Percentiles rank a stretch among this genome's conserved stretches.
Conservation (phyloP, 2,797 vertebrate genomes). For the Acridotheres tristis region DNA sequence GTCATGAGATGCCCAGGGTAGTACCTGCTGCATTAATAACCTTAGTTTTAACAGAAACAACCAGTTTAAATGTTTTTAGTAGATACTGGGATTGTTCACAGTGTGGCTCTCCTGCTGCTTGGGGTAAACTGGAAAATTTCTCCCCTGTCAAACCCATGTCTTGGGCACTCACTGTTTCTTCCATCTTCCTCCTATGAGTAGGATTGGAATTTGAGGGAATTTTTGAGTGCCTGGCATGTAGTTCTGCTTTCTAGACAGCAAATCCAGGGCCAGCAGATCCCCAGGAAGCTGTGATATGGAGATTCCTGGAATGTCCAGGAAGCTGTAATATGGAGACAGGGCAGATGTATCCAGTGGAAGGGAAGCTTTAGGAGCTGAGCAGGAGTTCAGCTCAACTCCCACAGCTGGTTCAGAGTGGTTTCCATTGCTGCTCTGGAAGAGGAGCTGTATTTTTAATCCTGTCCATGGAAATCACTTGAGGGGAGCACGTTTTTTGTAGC, state of each 20-base stretch:
- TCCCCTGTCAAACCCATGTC: accelerated
- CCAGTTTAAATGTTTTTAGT: neutral
- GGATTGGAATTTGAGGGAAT: neutral
- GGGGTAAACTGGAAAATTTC: neutral
- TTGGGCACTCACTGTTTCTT: neutral
- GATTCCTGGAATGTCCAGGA: too few species aligned
- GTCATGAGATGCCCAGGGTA: neutral
- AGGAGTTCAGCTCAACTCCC: neutral
- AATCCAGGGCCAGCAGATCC: neutral
- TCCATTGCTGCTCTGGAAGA: neutral
- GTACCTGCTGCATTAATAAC: neutral
- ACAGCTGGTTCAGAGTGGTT: neutral
- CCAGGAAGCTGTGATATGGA: neutral
- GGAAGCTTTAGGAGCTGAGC: neutral
- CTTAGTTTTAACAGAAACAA: neutral
- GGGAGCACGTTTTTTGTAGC: accelerated
- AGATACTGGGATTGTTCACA: neutral
- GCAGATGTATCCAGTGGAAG: neutral
- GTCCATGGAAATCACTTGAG: neutral
- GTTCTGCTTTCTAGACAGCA: neutral
- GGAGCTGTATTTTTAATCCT: neutral
- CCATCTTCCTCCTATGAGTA: neutral
- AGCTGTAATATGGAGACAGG: neutral
- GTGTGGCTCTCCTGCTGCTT: neutral
- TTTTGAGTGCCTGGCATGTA: neutral